These are phyloP conservation scores for Rhinolophus ferrumequinum DNA, from an alignment of 2,113 vertebrate genomes.

Conservation along the genomic window DNA sequence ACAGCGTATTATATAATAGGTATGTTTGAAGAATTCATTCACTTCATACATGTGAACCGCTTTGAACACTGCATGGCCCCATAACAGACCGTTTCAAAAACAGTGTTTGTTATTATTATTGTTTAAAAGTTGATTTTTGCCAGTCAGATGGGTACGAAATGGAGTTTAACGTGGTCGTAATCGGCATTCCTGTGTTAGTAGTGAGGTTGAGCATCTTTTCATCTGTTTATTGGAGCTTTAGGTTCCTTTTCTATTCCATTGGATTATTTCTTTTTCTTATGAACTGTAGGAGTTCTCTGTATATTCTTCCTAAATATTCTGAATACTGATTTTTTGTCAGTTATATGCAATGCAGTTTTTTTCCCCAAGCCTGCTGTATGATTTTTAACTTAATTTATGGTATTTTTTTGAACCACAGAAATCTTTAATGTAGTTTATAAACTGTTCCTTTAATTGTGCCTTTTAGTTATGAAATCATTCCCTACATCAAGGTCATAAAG, in stretches of 20 bases:
- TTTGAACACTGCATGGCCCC: not conserved
- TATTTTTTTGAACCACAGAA: not conserved
- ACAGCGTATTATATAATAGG: not conserved
- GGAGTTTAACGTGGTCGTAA: not conserved
- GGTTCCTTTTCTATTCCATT: not conserved
- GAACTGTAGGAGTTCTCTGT: not conserved
- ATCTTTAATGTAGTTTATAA: not conserved
- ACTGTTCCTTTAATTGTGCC: not conserved
- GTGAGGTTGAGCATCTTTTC: not conserved
- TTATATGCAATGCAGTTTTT: not conserved
- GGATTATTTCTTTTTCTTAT: constrained; percentile 11
- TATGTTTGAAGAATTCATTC: not conserved
- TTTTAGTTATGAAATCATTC: constrained; percentile 12
- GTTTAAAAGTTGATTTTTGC: not conserved
- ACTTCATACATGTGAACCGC: not conserved
- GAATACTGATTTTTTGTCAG: constrained; percentile 5
- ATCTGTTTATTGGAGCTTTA: not conserved
- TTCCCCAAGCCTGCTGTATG: not conserved
- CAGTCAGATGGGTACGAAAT: not conserved
- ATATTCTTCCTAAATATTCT: constrained; percentile 4
- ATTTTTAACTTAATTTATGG: constrained; percentile 41
- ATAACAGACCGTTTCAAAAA: not conserved
- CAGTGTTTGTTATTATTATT: not conserved
- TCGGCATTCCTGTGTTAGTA: not conserved
- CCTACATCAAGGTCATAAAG: not conserved